Conservation (phyloP, 1,140 invertebrate genomes). For the Dendroctonus ponderosae region DNA sequence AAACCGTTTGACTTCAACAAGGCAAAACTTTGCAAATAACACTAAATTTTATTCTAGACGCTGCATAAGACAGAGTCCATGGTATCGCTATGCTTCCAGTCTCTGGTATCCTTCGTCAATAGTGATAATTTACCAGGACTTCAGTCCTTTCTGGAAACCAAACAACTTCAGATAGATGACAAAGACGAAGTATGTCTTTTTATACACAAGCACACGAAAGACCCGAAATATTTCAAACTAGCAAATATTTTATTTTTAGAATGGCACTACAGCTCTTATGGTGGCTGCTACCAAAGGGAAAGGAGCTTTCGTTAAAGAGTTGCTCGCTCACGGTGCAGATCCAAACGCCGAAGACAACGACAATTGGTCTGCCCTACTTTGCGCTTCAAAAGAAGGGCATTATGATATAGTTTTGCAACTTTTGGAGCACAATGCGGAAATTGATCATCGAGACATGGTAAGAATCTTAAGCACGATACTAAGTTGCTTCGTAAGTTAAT, state of each 20-base stretch:
- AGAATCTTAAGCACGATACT: conserved; percentile 34
- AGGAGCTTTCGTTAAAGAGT: conserved; percentile 74
- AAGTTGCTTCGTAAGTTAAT: too few relatives aligned
- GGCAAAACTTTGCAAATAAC: not conserved
- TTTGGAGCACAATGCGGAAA: conserved; percentile 79
- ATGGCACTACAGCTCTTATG: conserved; percentile 89
- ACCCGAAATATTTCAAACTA: too few relatives aligned
- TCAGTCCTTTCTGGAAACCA: conserved; percentile 77
- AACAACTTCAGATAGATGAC: conserved; percentile 81
- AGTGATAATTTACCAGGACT: conserved; percentile 78
- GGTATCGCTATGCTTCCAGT: conserved; percentile 77
- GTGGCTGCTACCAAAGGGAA: conserved; percentile 80
- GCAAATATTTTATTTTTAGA: conserved; percentile 56
- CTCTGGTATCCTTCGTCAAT: conserved; percentile 74
- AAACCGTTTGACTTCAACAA: too few relatives aligned
- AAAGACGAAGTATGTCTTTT: conserved; percentile 74
- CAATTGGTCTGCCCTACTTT: conserved; percentile 88
- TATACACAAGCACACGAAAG: too few relatives aligned
- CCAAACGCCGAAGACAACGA: conserved; percentile 89
- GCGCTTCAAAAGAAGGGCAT: conserved; percentile 88
- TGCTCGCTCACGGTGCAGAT: conserved; percentile 84
- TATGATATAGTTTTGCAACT: conserved; percentile 78
- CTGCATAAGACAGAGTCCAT: conserved; percentile 75
- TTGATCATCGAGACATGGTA: conserved; percentile 93
- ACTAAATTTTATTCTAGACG: conserved; percentile 52